These are phyloP conservation scores for Calonectris borealis DNA, from an alignment of 2,113 vertebrate species.

Conservation along the genomic window DNA sequence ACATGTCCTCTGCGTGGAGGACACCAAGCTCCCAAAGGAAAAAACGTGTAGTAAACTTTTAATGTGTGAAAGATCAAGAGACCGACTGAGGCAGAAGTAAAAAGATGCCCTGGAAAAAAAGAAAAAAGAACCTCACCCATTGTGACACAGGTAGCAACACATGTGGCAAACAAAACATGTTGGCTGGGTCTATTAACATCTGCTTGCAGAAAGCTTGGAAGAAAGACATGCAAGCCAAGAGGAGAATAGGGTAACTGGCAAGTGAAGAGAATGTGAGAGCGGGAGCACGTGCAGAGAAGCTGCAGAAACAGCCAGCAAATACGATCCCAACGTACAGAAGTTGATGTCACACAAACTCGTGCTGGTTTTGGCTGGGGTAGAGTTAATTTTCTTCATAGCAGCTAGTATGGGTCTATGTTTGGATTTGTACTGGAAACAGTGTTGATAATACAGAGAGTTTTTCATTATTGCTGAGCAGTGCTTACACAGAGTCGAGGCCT, in stretches of 20 bases:
- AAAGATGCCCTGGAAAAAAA: constrained; percentile 31
- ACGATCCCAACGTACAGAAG: background rate
- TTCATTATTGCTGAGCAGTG: too few species aligned
- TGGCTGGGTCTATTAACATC: constrained; percentile 35
- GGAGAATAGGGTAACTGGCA: constrained; percentile 31
- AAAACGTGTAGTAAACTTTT: constrained; percentile 24
- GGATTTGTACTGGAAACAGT: too few species aligned
- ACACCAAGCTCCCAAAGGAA: constrained; percentile 57
- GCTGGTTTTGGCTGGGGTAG: background rate
- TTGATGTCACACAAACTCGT: constrained; percentile 21
- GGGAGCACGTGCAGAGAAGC: constrained; percentile 31
- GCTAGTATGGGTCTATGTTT: too few species aligned
- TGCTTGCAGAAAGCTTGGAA: constrained; percentile 43
- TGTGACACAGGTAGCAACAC: constrained; percentile 52
- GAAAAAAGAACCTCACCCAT: constrained; percentile 10
- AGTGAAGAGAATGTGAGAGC: constrained; percentile 5
- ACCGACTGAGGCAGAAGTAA: background rate
- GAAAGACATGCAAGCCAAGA: constrained; percentile 22
- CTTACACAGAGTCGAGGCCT: too few species aligned
- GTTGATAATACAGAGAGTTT: too few species aligned
- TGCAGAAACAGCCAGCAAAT: constrained; percentile 35
- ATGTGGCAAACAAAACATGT: constrained; percentile 40
- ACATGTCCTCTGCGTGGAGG: constrained; percentile 62
- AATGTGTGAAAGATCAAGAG: constrained; percentile 48
- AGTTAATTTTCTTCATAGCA: too few species aligned